Conservation (phyloP, 1,140 invertebrate species). For the Drosophila pruinosa region DNA sequence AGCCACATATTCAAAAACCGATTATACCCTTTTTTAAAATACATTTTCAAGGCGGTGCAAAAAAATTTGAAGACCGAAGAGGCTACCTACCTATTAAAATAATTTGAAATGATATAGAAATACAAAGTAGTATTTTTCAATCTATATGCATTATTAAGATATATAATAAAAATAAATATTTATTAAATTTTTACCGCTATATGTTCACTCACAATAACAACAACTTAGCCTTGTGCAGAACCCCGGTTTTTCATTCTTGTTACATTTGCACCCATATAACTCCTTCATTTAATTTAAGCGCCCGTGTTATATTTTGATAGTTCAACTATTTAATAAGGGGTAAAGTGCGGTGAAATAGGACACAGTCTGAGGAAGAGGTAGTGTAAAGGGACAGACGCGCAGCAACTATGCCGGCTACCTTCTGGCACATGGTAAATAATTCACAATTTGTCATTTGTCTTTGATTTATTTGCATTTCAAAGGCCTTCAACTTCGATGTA, state of each 20-base stretch:
- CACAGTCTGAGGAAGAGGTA: background rate
- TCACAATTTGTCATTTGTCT: slow-evolving; percentile 82
- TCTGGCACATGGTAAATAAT: slow-evolving; percentile 77
- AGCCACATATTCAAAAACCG: too few species aligned
- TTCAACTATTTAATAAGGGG: slow-evolving; percentile 69
- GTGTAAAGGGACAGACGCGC: background rate
- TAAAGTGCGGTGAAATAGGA: background rate
- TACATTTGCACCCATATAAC: slow-evolving; percentile 39
- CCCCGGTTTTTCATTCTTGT: slow-evolving; percentile 22
- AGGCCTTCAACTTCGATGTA: slow-evolving; percentile 74
- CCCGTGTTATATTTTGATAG: slow-evolving; percentile 73
- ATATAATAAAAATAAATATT: too few species aligned
- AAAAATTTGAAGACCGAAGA: too few species aligned
- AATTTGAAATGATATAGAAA: too few species aligned
- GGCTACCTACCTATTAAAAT: too few species aligned
- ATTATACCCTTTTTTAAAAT: too few species aligned
- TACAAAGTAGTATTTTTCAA: too few species aligned
- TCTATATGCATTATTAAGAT: too few species aligned
- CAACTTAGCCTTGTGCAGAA: too few species aligned
- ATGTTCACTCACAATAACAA: too few species aligned
- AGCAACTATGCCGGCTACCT: slow-evolving; percentile 28
- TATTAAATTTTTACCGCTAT: too few species aligned
- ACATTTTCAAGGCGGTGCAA: too few species aligned
- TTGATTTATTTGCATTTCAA: slow-evolving; percentile 82
- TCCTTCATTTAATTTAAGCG: slow-evolving; percentile 80